These are phyloP conservation scores for Bombycilla garrulus DNA, from an alignment of 2,113 vertebrate genomes.

Conservation along the genomic window DNA sequence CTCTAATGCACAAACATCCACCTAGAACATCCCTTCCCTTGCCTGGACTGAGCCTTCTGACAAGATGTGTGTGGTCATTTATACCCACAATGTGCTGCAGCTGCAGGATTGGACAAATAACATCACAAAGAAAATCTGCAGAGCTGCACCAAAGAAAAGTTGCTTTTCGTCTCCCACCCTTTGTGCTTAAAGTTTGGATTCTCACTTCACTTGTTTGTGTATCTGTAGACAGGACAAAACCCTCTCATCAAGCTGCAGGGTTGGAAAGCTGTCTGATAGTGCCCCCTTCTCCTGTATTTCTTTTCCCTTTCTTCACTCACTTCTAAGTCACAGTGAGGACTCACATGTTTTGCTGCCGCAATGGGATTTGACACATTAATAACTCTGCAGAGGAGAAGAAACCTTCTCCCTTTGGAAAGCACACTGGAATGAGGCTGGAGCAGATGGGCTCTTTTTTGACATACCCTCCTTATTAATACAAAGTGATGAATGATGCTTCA, in stretches of 20 bases:
- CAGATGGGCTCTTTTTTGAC: constrained; percentile 33
- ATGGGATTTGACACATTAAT: neutral
- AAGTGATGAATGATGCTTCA: constrained; percentile 13
- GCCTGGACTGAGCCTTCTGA: neutral
- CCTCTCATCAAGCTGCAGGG: neutral
- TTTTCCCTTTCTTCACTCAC: neutral
- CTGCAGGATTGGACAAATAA: neutral
- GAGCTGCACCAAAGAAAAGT: neutral
- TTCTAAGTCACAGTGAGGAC: neutral
- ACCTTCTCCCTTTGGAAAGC: neutral
- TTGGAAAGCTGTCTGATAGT: neutral
- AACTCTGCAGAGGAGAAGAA: neutral
- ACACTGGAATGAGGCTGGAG: neutral
- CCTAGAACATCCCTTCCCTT: neutral
- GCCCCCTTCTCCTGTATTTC: neutral
- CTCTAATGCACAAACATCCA: neutral
- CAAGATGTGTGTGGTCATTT: neutral
- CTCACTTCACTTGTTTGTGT: neutral
- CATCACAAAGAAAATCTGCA: neutral
- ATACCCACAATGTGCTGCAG: neutral
- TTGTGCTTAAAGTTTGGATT: neutral
- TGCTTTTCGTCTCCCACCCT: neutral
- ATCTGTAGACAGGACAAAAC: neutral
- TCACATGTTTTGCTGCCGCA: neutral
- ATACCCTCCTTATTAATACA: neutral